phyloP scores from a whole-genome alignment of 2,888 invertebrate species.

The Apotomis betuletana region DNA sequence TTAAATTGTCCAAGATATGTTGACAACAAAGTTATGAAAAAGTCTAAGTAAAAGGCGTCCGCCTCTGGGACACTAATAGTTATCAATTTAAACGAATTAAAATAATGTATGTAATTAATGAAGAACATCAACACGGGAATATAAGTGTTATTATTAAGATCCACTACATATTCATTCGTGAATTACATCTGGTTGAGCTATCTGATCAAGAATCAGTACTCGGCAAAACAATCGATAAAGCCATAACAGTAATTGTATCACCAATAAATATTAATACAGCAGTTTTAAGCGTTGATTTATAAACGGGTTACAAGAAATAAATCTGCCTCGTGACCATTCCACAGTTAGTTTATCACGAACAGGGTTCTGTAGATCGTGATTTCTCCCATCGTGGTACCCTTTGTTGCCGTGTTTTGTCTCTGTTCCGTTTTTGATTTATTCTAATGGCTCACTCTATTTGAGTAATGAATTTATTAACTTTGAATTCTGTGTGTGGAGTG shows the following conservation, averaged over 20 bases:
- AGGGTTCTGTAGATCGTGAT: constrained; percentile 44
- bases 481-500: constrained; percentile 28
- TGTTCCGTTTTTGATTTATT: constrained; percentile 44
- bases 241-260: constrained; percentile 41
- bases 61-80: too few relatives aligned
- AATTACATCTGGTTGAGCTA: not conserved
- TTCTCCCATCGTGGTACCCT: constrained; percentile 42
- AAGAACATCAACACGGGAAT: too few relatives aligned
- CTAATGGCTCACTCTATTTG: constrained; percentile 42
- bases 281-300: constrained; percentile 45
- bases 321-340: constrained; percentile 45
- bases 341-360: constrained; percentile 45
- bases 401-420: constrained; percentile 45
- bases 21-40: too few relatives aligned
- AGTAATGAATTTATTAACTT: constrained; percentile 45
- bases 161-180: not conserved
- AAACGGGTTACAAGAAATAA: constrained; percentile 44
- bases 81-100: too few relatives aligned
- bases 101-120: too few relatives aligned
- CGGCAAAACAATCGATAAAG: constrained; percentile 25
- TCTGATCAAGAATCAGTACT: constrained; percentile 5
- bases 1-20: too few relatives aligned
- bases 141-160: not conserved
- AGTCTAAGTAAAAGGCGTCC: too few relatives aligned
- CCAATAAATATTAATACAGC: constrained; percentile 43